Base-by-base conservation (phyloP, 2,797 vertebrate species). In the Protosalanx chinensis region DNA sequence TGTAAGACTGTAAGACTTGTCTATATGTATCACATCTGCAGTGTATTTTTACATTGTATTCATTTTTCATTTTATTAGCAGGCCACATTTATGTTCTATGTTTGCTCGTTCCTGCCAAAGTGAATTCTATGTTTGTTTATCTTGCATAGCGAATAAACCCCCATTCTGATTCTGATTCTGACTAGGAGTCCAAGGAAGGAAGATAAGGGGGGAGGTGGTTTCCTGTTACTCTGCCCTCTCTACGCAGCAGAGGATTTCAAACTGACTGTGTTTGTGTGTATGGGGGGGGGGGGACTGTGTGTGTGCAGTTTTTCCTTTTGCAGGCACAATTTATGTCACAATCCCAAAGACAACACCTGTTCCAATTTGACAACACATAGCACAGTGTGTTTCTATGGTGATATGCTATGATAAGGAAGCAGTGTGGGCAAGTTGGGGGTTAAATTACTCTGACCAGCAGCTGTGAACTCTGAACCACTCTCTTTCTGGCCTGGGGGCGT, bases 151-250 rank as follows among this genome's bases (percentile, higher is more conserved):
- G n/a, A n/a, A n/a, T n/a, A n/a, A n/a, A n/a, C n/a, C n/a, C n/a
- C n/a, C n/a, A n/a, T n/a, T n/a, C n/a, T n/a, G n/a, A n/a, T n/a
- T n/a, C n/a, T n/a, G n/a, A n/a, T n/a, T n/a, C n/a, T n/a, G n/a
- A n/a, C n/a, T 81, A 65, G 29, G 67, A 61, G 77, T 79, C 77
- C 76, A 77, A 46, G 78, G 73, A 72, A 70, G 72, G 71, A 72
- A 53, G 60, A 77, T 74, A 70, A 64, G 64, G 70, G 20, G 27
- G 37, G 60, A 15, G 53, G 6, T 59, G 64, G 73, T 73, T 81
- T 86, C 86, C 80, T 83, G 84, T 88, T 87, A 81, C 77, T 59
- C 81, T 70, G 70, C 77, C 29, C 61, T 51, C 68, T 81, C 37
- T 60, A 3, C 79, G 87, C 29, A 85, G 74, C 33, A 23, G 33